Evolutionary conservation across 1,140 invertebrate species (phyloP).

Genomic region (Liolophura sinensis): DNA sequence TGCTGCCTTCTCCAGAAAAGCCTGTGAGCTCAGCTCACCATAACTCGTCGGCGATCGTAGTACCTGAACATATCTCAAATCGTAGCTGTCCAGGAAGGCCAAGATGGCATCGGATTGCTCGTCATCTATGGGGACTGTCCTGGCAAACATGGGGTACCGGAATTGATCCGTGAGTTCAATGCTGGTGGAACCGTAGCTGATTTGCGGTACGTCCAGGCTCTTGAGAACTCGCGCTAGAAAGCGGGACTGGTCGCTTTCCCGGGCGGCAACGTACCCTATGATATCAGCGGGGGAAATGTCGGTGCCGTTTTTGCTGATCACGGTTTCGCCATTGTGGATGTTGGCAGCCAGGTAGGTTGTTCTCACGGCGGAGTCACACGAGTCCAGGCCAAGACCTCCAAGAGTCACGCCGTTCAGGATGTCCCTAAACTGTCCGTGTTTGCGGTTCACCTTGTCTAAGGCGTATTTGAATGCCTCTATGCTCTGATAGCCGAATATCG

Average conservation of each 20-base stretch:
- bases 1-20: constrained; percentile 26
- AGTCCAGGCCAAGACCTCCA: constrained; percentile 48
- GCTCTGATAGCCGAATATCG: constrained; percentile 45
- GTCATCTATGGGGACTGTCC: constrained; percentile 79
- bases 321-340: constrained; percentile 41
- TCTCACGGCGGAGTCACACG: constrained; percentile 41
- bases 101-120: constrained; percentile 76
- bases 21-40: constrained; percentile 26
- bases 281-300: constrained; percentile 37
- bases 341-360: constrained; percentile 46
- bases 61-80: constrained; percentile 52
- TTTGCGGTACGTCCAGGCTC: constrained; percentile 75
- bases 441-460: constrained; percentile 43
- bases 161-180: constrained; percentile 74
- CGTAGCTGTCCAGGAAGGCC: constrained; percentile 32
- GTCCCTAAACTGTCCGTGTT: constrained; percentile 39
- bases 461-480: constrained; percentile 54
- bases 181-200: constrained; percentile 78
- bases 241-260: constrained; percentile 40
- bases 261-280: constrained; percentile 42
- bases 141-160: constrained; percentile 76
- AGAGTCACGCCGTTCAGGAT: constrained; percentile 41
- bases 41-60: constrained; percentile 37
- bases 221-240: constrained; percentile 45
- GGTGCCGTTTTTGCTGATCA: constrained; percentile 26